These are phyloP conservation scores for Parotocinclus haroldoi DNA, from an alignment of 2,797 vertebrate genomes.

Conservation along the genomic window DNA sequence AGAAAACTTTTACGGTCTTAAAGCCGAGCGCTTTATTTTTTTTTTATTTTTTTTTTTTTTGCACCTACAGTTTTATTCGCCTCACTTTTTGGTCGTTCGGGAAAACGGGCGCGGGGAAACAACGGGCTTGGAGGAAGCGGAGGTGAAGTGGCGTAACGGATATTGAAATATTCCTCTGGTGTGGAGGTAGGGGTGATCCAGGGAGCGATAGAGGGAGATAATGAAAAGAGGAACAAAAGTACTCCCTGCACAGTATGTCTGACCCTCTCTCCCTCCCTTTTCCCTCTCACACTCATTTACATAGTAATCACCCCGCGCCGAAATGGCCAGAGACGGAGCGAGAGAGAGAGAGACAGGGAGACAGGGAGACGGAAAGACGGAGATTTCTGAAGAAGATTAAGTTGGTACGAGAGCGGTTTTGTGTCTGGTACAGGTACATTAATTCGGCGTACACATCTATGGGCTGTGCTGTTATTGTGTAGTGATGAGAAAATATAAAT, in stretches of 20 bases:
- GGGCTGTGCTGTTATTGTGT: conserved; percentile 26
- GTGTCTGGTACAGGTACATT: conserved; percentile 51
- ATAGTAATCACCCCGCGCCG: conserved; percentile 79
- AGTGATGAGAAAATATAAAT: conserved; percentile 44
- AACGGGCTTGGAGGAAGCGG: conserved; percentile 48
- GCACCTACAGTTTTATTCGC: conserved; percentile 28
- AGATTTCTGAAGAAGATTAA: conserved; percentile 7
- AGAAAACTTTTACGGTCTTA: too few species aligned
- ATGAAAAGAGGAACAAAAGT: conserved; percentile 84
- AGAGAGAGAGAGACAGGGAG: conserved; percentile 49
- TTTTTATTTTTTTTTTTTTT: conserved; percentile 41
- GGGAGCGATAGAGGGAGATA: conserved; percentile 79
- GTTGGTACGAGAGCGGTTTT: conserved; percentile 48
- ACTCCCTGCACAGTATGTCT: conserved; percentile 69
- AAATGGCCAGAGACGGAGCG: conserved; percentile 59
- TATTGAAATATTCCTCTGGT: conserved; percentile 80
- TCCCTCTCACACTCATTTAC: conserved; percentile 76
- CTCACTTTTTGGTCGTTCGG: conserved; percentile 38
- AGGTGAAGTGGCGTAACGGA: conserved; percentile 71
- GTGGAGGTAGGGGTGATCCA: conserved; percentile 74
- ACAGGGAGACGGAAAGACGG: conserved; percentile 38
- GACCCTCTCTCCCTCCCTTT: conserved; percentile 54
- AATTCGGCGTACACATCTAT: conserved; percentile 49
- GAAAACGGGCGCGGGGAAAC: conserved; percentile 64
- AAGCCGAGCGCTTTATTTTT: conserved; percentile 37